Evolutionary conservation across 2,797 vertebrate genomes (phyloP).

Genomic region (Telmatherina bonti): DNA sequence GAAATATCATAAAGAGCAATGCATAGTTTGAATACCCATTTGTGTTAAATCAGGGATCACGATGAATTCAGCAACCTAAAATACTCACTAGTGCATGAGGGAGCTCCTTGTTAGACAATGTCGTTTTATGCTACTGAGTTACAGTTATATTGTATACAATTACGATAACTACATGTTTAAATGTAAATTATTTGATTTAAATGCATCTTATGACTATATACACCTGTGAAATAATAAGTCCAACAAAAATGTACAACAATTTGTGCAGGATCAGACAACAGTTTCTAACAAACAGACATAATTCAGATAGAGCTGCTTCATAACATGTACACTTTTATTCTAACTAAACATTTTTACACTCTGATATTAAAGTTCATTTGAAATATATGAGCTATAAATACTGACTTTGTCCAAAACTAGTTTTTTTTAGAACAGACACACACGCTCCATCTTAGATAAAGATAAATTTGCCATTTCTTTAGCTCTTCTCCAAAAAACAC

Average conservation of each 20-base stretch:
- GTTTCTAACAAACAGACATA: background rate
- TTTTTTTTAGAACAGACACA: background rate
- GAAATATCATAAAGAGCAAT: background rate
- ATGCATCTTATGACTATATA: background rate
- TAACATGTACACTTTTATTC: background rate
- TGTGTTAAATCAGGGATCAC: background rate
- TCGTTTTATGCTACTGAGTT: background rate
- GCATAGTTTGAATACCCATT: background rate
- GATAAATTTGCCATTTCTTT: slow-evolving; percentile 11
- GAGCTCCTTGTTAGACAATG: background rate
- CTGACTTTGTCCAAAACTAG: background rate
- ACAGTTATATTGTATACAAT: background rate
- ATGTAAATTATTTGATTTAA: background rate
- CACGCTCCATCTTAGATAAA: background rate
- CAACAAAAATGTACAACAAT: background rate
- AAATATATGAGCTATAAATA: background rate
- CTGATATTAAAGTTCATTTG: background rate
- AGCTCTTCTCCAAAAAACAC: slow-evolving; percentile 23
- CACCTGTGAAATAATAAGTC: background rate
- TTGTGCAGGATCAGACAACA: background rate
- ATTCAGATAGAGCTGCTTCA: background rate
- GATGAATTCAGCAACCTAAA: background rate
- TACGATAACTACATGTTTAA: background rate
- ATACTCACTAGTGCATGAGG: background rate
- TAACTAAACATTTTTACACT: background rate